Evolutionary conservation across 2,888 invertebrate genomes (phyloP).

Genomic region (Euzophera pinguis): DNA sequence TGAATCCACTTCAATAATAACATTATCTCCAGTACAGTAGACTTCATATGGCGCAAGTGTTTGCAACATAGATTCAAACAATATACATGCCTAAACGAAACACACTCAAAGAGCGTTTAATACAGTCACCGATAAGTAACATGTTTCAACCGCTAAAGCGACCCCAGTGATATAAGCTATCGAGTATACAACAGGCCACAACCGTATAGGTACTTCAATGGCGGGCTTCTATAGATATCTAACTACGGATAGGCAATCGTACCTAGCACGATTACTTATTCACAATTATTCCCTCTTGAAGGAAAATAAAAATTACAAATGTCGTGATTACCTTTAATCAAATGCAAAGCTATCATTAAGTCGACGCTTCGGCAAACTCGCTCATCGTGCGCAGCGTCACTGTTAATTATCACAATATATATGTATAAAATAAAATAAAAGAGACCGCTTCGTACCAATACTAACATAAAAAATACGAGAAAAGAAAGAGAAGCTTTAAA

Average conservation of each 20-base stretch:
- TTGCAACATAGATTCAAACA: constrained; percentile 14
- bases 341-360: constrained; percentile 76
- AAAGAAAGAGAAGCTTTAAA: constrained; percentile 80
- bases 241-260: no score
- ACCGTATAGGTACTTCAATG: constrained; percentile 32
- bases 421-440: constrained; percentile 73
- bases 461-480: constrained; percentile 76
- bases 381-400: constrained; percentile 72
- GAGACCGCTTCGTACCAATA: constrained; percentile 75
- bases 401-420: constrained; percentile 78
- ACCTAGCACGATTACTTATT: constrained; percentile 19
- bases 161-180: constrained; percentile 45
- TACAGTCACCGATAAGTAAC: constrained; percentile 44
- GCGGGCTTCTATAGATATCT: constrained; percentile 20
- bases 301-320: constrained; percentile 64
- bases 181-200: constrained; percentile 42
- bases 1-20: no score
- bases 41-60: constrained; percentile 15
- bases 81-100: constrained; percentile 30
- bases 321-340: constrained; percentile 72
- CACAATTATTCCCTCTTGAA: constrained; percentile 34
- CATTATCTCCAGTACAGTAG: constrained; percentile 14
- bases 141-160: constrained; percentile 47
- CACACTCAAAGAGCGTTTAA: constrained; percentile 53
- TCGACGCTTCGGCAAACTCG: constrained; percentile 63